These are phyloP conservation scores for Zoanthus sociatus DNA, from an alignment of 92 coral and sea anemone species.

Conservation along the genomic window DNA sequence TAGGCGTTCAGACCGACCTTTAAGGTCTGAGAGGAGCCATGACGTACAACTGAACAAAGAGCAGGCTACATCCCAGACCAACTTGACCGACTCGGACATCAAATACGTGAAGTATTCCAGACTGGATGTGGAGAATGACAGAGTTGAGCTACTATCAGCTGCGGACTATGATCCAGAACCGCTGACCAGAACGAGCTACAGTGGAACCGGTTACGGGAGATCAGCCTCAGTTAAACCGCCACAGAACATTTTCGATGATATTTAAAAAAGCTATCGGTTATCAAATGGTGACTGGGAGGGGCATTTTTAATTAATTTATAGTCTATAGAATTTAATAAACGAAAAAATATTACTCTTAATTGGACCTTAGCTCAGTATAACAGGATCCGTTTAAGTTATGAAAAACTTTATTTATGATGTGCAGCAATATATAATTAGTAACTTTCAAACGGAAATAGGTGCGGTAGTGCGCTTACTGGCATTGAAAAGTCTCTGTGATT, in stretches of 20 bases:
- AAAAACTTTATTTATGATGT: no score
- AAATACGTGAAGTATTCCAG: conserved; percentile 80
- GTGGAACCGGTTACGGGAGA: conserved; percentile 62
- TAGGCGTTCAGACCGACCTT: conserved; percentile 42
- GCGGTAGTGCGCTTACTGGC: no score
- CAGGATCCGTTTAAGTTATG: no score
- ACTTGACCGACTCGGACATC: conserved; percentile 75
- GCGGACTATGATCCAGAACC: conserved; percentile 82
- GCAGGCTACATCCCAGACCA: conserved; percentile 86
- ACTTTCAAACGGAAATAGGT: no score
- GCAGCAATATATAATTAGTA: no score
- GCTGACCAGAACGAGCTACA: conserved; percentile 53
- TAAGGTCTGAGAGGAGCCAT: conserved; percentile 68
- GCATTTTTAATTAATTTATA: no score
- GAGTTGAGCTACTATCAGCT: conserved; percentile 90
- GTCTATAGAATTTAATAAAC: no score
- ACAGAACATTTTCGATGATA: conserved; percentile 96
- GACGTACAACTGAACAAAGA: conserved; percentile 62
- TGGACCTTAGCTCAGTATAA: no score
- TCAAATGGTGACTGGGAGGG: no score
- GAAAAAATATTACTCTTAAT: no score
- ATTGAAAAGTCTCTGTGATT: no score
- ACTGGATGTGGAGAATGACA: conserved; percentile 80
- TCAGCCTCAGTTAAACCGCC: conserved; percentile 80
- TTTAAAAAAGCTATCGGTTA: conserved; percentile 39